A percentile compares a stretch with the other conserved stretches of the same genome.
Conservation (phyloP, 2,797 vertebrate species). For the Allobates femoralis region DNA sequence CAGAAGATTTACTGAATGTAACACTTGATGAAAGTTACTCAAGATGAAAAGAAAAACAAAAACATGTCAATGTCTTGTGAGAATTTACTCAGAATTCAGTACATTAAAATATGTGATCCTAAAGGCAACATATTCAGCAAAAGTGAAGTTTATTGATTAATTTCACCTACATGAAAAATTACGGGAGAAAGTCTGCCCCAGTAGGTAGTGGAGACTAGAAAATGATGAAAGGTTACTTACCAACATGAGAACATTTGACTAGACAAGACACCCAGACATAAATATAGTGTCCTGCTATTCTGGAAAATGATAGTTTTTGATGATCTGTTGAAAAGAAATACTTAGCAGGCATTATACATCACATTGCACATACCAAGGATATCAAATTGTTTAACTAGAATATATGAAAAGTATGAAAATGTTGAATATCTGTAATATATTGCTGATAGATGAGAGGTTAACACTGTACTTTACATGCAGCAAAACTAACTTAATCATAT, state of each 20-base stretch:
- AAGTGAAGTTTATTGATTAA: constrained; percentile 39
- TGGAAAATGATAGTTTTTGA: constrained; percentile 34
- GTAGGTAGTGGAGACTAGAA: constrained; percentile 59
- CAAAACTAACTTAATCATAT: too few relatives aligned
- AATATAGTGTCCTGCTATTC: not conserved
- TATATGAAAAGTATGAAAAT: not conserved
- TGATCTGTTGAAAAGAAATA: constrained; percentile 5
- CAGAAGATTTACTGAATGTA: too few relatives aligned
- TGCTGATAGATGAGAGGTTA: not conserved
- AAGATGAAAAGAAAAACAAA: too few relatives aligned
- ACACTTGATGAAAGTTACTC: too few relatives aligned
- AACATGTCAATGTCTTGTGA: not conserved
- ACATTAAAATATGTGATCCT: not conserved
- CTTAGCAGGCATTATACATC: not conserved
- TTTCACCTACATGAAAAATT: constrained; percentile 35
- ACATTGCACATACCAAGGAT: not conserved
- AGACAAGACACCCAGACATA: constrained; percentile 38
- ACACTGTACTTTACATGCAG: too few relatives aligned
- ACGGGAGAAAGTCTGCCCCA: constrained; percentile 54
- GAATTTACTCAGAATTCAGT: not conserved
- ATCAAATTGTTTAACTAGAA: not conserved
- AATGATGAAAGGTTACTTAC: constrained; percentile 52
- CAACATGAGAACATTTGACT: constrained; percentile 37
- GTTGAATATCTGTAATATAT: not conserved
- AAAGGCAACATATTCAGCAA: not conserved